Conservation (phyloP, 2,888 invertebrate species). For the Tetropium fuscum region DNA sequence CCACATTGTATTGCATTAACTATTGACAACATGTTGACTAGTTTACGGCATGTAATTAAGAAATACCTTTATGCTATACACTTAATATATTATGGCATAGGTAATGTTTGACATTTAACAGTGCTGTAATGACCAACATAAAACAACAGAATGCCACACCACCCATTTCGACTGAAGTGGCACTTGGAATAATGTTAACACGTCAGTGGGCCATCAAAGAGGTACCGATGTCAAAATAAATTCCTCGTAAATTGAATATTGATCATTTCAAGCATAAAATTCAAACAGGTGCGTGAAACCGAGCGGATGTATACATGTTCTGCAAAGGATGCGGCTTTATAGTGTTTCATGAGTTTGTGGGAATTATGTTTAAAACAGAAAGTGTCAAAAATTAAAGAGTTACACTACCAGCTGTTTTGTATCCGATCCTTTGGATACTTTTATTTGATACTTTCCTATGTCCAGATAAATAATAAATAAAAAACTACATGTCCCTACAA, state of each 20-base stretch:
- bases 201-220: slow-evolving; percentile 16
- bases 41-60: too few relatives aligned
- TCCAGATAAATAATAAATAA: too few relatives aligned
- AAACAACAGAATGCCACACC: neutral
- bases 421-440: too few relatives aligned
- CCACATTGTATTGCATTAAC: too few relatives aligned
- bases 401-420: too few relatives aligned
- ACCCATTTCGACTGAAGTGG: neutral
- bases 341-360: neutral
- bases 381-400: neutral
- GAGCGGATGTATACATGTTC: slow-evolving; percentile 12
- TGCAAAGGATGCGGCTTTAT: slow-evolving; percentile 2
- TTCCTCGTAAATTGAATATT: slow-evolving; percentile 17
- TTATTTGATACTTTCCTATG: too few relatives aligned
- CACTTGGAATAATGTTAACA: slow-evolving; percentile 23
- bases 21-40: too few relatives aligned
- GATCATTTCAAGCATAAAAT: slow-evolving; percentile 5
- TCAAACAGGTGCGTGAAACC: slow-evolving; percentile 1
- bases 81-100: too few relatives aligned
- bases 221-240: slow-evolving; percentile 19
- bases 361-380: neutral
- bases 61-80: too few relatives aligned
- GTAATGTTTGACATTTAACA: too few relatives aligned
- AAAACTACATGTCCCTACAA: too few relatives aligned
- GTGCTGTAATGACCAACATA: too few relatives aligned